Conservation (phyloP, 2,113 vertebrate genomes). For the Otis tarda region DNA sequence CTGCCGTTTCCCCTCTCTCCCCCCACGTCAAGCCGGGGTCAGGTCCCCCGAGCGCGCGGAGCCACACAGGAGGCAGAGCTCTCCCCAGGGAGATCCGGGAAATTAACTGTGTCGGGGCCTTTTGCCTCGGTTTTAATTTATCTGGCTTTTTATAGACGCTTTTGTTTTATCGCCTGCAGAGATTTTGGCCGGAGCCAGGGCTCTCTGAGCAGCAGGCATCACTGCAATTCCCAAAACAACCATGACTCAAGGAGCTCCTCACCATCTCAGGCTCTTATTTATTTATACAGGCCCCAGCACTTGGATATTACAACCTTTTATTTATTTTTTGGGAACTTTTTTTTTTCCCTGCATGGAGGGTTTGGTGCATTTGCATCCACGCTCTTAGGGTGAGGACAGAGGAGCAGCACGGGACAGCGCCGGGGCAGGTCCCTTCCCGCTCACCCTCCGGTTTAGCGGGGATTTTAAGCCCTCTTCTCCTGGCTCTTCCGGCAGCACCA, state of each 20-base stretch:
- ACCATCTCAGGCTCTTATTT: neutral
- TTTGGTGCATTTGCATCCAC: neutral
- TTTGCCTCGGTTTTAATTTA: conserved; percentile 29
- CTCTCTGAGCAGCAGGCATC: neutral
- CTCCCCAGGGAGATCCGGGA: neutral
- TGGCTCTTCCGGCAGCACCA: neutral
- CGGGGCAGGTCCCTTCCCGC: neutral
- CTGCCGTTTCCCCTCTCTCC: neutral
- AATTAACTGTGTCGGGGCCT: neutral
- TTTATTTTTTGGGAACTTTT: neutral
- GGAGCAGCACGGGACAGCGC: accelerated
- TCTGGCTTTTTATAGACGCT: neutral
- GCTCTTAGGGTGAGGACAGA: neutral
- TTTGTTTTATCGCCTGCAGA: conserved; percentile 11
- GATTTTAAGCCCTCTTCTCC: neutral
- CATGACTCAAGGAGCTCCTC: conserved; percentile 10
- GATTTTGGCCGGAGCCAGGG: neutral
- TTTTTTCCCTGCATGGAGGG: accelerated
- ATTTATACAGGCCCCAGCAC: neutral
- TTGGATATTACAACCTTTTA: neutral
- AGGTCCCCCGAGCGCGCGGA: accelerated
- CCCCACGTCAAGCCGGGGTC: accelerated
- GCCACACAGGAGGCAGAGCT: neutral
- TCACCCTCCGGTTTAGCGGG: neutral
- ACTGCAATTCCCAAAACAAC: conserved; percentile 16